phyloP scores from a whole-genome alignment of 2,113 vertebrate species.

The Sylvilagus bachmani region DNA sequence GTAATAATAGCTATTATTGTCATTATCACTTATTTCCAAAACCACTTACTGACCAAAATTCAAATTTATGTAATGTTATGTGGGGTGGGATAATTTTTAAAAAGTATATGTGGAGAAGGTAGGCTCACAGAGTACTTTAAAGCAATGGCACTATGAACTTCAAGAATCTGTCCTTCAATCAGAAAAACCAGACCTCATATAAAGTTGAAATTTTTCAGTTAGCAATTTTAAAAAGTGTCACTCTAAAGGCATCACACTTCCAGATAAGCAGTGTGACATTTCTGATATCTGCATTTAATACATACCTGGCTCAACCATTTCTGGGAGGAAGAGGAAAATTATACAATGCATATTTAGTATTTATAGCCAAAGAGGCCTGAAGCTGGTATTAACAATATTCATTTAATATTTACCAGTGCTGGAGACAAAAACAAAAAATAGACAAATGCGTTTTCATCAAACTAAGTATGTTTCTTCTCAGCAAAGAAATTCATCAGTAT shows the following conservation, averaged over 20 bases:
- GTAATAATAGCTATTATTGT: not conserved
- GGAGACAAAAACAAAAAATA: too few relatives aligned
- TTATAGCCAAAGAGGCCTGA: not conserved
- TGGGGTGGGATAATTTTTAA: not conserved
- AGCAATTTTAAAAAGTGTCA: slow-evolving; percentile 15
- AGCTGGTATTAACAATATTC: not conserved
- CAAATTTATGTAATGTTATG: not conserved
- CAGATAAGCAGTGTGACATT: not conserved
- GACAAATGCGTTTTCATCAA: too few relatives aligned
- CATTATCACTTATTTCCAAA: not conserved
- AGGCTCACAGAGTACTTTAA: not conserved
- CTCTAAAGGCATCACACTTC: not conserved
- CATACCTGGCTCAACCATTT: not conserved
- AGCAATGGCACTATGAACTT: not conserved
- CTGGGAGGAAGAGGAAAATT: not conserved
- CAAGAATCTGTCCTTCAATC: not conserved
- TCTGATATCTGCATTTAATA: not conserved
- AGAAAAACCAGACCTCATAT: not conserved
- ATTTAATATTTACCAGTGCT: not conserved
- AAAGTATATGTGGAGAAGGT: not conserved
- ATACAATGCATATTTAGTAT: not conserved
- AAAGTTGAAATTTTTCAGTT: not conserved
- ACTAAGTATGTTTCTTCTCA: too few relatives aligned
- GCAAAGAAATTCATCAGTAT: too few relatives aligned
- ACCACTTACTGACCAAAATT: not conserved